These are phyloP conservation scores for Drosophila prostipennis DNA, from an alignment of 2,888 invertebrate genomes.

Conservation along the genomic window DNA sequence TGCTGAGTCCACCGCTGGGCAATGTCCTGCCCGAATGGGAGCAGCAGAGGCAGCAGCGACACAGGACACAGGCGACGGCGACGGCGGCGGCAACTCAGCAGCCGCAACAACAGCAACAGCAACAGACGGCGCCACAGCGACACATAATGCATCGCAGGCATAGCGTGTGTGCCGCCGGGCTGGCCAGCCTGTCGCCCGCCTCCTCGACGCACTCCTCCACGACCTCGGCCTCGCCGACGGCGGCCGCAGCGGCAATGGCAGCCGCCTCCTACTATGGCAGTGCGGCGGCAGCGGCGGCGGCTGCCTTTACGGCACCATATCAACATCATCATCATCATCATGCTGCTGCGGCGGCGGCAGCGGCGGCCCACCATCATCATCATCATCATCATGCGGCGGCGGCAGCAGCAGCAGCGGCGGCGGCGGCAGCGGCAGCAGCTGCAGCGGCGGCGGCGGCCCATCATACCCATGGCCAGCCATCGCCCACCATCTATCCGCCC, in stretches of 20 bases:
- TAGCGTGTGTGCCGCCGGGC: conserved; percentile 60
- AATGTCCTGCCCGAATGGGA: conserved; percentile 37
- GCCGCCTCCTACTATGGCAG: conserved; percentile 67
- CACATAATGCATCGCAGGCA: conserved; percentile 59
- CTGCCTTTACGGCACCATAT: conserved; percentile 65
- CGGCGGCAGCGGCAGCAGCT: conserved; percentile 49
- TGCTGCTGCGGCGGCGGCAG: conserved; percentile 60
- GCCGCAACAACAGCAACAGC: conserved; percentile 19
- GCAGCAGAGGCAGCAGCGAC: conserved; percentile 30
- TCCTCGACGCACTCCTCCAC: conserved; percentile 52
- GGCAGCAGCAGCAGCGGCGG: conserved; percentile 38
- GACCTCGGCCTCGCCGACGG: conserved; percentile 48
- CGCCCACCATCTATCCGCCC: conserved; percentile 85
- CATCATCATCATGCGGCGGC: no score
- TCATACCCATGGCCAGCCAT: conserved; percentile 83
- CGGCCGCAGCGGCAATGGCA: conserved; percentile 70
- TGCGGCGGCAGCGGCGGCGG: conserved; percentile 55
- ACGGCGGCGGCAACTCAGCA: conserved; percentile 33
- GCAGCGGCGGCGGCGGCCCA: conserved; percentile 61
- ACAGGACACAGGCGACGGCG: conserved; percentile 13
- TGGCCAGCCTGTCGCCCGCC: conserved; percentile 63
- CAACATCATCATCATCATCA: conserved; percentile 59
- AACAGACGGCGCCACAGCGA: conserved; percentile 16
- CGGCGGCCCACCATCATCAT: conserved; percentile 52
- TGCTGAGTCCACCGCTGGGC: conserved; percentile 82